phyloP scores from a whole-genome alignment of 2,797 vertebrate species.

The Tenualosa ilisha region DNA sequence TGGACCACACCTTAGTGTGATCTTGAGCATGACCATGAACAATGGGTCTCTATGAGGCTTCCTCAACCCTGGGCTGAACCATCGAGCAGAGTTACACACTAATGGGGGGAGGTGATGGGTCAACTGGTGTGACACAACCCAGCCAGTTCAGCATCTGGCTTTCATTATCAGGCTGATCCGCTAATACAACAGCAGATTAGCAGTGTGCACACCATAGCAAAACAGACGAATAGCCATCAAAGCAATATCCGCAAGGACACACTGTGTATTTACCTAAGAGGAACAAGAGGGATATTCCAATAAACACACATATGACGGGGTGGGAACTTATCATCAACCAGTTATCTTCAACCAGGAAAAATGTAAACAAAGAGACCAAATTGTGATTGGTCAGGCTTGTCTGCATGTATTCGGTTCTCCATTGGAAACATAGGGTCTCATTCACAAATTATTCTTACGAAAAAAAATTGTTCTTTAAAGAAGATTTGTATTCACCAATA shows the following conservation, averaged over 20 bases:
- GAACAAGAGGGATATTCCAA: neutral
- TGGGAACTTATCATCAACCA: neutral
- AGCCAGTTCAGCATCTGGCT: conserved; percentile 8
- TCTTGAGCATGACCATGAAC: neutral
- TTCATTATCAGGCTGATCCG: neutral
- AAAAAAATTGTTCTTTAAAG: no score
- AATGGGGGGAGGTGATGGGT: neutral
- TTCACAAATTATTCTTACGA: no score
- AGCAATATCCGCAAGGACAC: conserved; percentile 1
- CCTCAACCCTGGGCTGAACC: neutral
- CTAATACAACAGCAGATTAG: neutral
- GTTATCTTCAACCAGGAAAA: neutral
- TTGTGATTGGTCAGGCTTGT: neutral
- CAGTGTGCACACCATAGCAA: conserved; percentile 3
- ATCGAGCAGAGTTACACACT: neutral
- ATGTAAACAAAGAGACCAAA: neutral
- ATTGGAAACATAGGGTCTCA: neutral
- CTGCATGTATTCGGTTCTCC: neutral
- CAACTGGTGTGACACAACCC: neutral
- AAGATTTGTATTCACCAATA: no score
- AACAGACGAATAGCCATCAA: neutral
- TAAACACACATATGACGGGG: neutral
- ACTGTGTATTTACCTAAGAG: neutral
- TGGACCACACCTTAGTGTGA: neutral
- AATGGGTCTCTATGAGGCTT: neutral